Percentiles rank a stretch among this genome's conserved stretches.
These are phyloP conservation scores for Oncorhynchus keta DNA, from an alignment of 2,113 vertebrate species.

Conservation along the genomic window DNA sequence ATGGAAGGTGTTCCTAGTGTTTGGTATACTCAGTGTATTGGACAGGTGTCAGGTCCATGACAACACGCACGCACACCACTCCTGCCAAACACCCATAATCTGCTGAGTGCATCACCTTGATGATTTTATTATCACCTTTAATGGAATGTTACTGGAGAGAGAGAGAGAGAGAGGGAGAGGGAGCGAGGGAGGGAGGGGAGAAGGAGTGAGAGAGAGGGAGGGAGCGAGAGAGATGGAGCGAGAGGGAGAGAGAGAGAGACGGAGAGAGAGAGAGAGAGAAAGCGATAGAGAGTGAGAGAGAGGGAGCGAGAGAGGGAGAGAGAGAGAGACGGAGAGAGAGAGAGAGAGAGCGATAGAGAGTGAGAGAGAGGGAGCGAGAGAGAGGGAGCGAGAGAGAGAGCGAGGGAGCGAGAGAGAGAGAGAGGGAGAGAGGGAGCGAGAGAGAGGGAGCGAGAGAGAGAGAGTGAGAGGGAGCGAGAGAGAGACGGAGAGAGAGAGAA, in stretches of 20 bases:
- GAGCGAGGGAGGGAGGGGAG: no score
- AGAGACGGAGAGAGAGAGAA: no score
- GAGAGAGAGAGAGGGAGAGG: no score
- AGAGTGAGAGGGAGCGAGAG: no score
- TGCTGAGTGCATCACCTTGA: slow-evolving; percentile 57
- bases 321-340: background rate
- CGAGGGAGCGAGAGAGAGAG: fast-evolving
- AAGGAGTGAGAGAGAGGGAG: no score
- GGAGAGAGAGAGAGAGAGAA: no score
- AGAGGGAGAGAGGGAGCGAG: fast-evolving
- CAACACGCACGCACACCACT: slow-evolving; percentile 5
- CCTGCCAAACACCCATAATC: slow-evolving; percentile 55
- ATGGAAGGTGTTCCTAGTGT: no score
- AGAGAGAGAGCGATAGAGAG: background rate
- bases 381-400: fast-evolving
- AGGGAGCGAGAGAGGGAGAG: no score
- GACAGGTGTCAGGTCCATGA: background rate
- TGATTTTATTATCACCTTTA: slow-evolving; percentile 68
- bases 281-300: no score
- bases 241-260: no score
- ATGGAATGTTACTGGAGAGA: slow-evolving; percentile 57
- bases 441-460: no score
- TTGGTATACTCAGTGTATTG: no score
- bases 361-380: fast-evolving
- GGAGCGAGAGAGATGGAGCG: fast-evolving